These are phyloP conservation scores for Nycteola revayana DNA, from an alignment of 2,888 invertebrate genomes.

Conservation along the genomic window DNA sequence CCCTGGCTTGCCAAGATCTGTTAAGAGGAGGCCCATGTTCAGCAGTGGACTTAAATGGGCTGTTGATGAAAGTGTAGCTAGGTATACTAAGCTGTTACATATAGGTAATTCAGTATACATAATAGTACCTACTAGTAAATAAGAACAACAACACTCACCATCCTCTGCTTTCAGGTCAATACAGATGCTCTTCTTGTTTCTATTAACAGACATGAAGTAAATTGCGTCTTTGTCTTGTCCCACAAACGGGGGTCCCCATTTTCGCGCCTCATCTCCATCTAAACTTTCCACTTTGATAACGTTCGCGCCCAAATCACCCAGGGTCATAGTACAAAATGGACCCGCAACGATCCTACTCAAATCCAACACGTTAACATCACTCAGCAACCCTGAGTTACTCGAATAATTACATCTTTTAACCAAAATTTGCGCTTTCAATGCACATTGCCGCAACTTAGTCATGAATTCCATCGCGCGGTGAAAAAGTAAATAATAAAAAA, in stretches of 20 bases:
- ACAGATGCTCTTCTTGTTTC: slow-evolving; percentile 96
- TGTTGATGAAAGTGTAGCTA: no score
- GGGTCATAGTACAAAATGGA: slow-evolving; percentile 96
- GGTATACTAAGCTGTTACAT: no score
- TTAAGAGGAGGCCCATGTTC: no score
- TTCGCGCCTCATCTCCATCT: slow-evolving; percentile 91
- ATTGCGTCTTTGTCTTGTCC: slow-evolving; percentile 85
- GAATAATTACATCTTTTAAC: slow-evolving; percentile 39
- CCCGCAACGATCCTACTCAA: slow-evolving; percentile 95
- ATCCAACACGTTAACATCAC: slow-evolving; percentile 89
- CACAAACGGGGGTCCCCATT: slow-evolving; percentile 96
- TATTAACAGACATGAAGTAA: slow-evolving; percentile 94
- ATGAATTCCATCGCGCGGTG: slow-evolving; percentile 35
- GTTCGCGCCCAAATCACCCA: slow-evolving; percentile 96
- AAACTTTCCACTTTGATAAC: slow-evolving; percentile 96
- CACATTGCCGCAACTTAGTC: slow-evolving; percentile 27
- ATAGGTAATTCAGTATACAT: no score
- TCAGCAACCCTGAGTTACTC: slow-evolving; percentile 80
- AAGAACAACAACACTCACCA: no score
- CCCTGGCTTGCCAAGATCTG: no score
- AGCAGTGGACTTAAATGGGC: no score
- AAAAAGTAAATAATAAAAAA: slow-evolving; percentile 21
- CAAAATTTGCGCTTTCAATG: slow-evolving; percentile 30
- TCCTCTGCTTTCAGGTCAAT: slow-evolving; percentile 89
- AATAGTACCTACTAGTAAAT: no score